Percentiles rank a stretch among this genome's conserved stretches.
Evolutionary conservation across 1,140 invertebrate genomes (phyloP).

Genomic region (Hydropsyche tenuis): DNA sequence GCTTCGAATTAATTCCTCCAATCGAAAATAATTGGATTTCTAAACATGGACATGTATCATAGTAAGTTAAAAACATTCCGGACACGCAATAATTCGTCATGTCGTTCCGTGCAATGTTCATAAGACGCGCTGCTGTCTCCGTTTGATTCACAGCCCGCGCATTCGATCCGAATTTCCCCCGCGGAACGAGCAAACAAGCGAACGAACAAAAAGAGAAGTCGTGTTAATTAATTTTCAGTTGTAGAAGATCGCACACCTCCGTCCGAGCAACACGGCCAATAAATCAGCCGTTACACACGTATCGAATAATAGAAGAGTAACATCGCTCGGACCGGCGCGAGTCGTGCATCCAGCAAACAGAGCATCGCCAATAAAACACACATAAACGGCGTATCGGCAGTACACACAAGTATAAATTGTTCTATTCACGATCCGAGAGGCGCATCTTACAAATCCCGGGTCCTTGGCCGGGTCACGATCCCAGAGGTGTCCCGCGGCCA

Average conservation of each 20-base stretch:
- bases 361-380: background rate
- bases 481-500: slow-evolving; percentile 22
- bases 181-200: background rate
- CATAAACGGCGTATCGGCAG: background rate
- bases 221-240: too few relatives aligned
- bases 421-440: slow-evolving; percentile 40
- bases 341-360: slow-evolving; percentile 19
- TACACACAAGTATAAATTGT: slow-evolving; percentile 39
- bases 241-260: too few relatives aligned
- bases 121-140: too few relatives aligned
- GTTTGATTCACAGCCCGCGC: too few relatives aligned
- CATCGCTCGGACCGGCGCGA: too few relatives aligned
- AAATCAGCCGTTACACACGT: too few relatives aligned
- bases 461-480: slow-evolving; percentile 32
- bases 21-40: background rate
- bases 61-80: background rate
- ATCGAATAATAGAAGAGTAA: too few relatives aligned
- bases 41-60: background rate
- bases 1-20: too few relatives aligned
- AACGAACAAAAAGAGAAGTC: background rate
- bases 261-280: too few relatives aligned
- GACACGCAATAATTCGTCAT: too few relatives aligned
- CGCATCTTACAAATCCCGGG: slow-evolving; percentile 48
- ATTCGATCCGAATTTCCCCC: too few relatives aligned
- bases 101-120: too few relatives aligned